Evolutionary conservation across 2,113 vertebrate genomes (phyloP).

Genomic region (Chaenocephalus aceratus): DNA sequence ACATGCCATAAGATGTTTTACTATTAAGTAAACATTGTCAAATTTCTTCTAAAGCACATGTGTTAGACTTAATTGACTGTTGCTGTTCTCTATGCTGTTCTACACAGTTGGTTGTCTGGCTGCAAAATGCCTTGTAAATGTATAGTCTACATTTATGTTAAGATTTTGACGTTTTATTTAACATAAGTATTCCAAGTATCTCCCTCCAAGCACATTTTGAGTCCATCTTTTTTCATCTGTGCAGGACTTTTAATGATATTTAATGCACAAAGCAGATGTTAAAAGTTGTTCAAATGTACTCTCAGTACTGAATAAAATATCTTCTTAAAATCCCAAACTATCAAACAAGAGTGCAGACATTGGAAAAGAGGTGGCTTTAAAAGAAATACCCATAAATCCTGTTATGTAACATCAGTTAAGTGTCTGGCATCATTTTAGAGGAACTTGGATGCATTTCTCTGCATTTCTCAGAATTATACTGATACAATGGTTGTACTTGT

Average conservation of each 20-base stretch:
- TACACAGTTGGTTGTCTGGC: not conserved
- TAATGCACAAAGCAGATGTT: not conserved
- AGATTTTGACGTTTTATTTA: not conserved
- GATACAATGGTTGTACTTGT: conserved; percentile 15
- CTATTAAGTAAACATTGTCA: too few species aligned
- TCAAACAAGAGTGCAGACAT: too few species aligned
- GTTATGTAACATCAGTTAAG: not conserved
- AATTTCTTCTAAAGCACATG: too few species aligned
- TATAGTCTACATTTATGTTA: not conserved
- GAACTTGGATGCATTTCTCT: not conserved
- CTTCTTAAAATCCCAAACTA: too few species aligned
- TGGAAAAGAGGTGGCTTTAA: too few species aligned
- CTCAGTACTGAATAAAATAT: not conserved
- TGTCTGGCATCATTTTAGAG: not conserved
- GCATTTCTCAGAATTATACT: not conserved
- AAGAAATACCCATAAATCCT: not conserved
- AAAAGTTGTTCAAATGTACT: not conserved
- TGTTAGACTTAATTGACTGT: too few species aligned
- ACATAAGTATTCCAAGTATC: not conserved
- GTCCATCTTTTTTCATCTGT: not conserved
- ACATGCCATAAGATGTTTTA: not conserved
- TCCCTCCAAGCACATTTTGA: not conserved
- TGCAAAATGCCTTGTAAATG: not conserved
- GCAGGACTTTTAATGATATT: not conserved
- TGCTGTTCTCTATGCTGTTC: too few species aligned